These are phyloP conservation scores for Drosophila kambysellisi DNA, from an alignment of 2,888 invertebrate genomes.

Conservation along the genomic window DNA sequence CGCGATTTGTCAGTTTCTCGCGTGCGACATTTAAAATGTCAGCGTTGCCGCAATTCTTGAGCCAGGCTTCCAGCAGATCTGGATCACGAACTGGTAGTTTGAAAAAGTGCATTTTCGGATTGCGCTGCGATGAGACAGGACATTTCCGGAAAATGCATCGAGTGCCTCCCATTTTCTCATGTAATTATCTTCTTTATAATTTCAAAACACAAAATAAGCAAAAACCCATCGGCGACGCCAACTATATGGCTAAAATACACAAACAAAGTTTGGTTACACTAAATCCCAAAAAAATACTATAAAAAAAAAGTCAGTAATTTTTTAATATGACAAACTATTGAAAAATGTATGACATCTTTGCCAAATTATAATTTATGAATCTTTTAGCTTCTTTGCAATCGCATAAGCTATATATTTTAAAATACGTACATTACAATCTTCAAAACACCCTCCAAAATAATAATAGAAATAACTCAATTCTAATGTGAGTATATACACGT, in stretches of 20 bases:
- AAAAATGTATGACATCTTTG: neutral
- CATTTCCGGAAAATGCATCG: conserved; percentile 86
- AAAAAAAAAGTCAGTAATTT: neutral
- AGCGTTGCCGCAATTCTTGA: conserved; percentile 61
- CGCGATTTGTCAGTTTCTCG: conserved; percentile 85
- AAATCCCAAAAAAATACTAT: conserved; percentile 28
- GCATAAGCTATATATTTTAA: neutral
- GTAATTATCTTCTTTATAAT: neutral
- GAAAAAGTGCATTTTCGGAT: conserved; percentile 86
- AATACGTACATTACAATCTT: neutral
- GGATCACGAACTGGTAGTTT: conserved; percentile 85
- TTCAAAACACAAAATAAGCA: conserved; percentile 14
- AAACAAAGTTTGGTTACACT: conserved; percentile 13
- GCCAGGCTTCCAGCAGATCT: conserved; percentile 68
- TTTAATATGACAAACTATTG: neutral
- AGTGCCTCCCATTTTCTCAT: conserved; percentile 85
- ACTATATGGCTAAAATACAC: conserved; percentile 9
- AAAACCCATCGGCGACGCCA: neutral
- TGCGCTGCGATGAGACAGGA: conserved; percentile 84
- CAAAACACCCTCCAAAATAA: neutral
- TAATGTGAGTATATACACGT: neutral
- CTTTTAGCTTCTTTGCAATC: too few species aligned
- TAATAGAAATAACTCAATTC: neutral
- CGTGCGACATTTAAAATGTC: conserved; percentile 78
- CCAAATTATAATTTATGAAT: neutral